Percentiles rank a stretch among this genome's conserved stretches.
These are phyloP conservation scores for Podotricha telesiphe DNA, from an alignment of 2,888 invertebrate species.

Conservation along the genomic window DNA sequence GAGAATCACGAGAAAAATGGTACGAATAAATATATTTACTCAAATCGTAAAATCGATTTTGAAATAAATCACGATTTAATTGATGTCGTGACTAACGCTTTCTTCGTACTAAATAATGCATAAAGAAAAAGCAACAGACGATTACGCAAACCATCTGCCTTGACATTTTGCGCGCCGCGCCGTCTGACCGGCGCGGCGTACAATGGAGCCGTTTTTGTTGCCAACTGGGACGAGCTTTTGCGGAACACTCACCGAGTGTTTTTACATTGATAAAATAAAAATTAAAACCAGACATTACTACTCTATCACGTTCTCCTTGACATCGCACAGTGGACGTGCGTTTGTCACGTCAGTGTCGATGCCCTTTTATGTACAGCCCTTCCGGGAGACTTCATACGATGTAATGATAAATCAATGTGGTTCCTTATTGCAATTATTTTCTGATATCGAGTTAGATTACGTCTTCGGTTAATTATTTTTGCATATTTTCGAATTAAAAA, in stretches of 20 bases:
- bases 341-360: conserved; percentile 58
- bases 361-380: conserved; percentile 66
- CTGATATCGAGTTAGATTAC: conserved; percentile 16
- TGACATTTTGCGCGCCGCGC: conserved; percentile 75
- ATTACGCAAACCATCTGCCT: conserved; percentile 51
- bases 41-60: conserved; percentile 4
- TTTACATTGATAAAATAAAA: conserved; percentile 43
- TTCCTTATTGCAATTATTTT: conserved; percentile 49
- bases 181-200: conserved; percentile 59
- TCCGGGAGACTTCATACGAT: conserved; percentile 47
- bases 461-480: conserved; percentile 1
- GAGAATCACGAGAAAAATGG: neutral
- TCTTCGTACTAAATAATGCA: conserved; percentile 33
- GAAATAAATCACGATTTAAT: conserved; percentile 22
- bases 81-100: conserved; percentile 25
- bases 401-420: conserved; percentile 34
- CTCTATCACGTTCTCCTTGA: conserved; percentile 69
- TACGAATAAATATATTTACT: neutral
- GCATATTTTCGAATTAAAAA: neutral
- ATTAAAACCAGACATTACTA: conserved; percentile 48
- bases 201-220: conserved; percentile 49
- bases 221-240: conserved; percentile 53
- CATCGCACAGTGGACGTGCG: conserved; percentile 54
- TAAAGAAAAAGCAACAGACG: conserved; percentile 38
- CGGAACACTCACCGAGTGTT: conserved; percentile 48